Base-by-base conservation (phyloP, 2,797 vertebrate species). In the Gephyroberyx darwinii region DNA sequence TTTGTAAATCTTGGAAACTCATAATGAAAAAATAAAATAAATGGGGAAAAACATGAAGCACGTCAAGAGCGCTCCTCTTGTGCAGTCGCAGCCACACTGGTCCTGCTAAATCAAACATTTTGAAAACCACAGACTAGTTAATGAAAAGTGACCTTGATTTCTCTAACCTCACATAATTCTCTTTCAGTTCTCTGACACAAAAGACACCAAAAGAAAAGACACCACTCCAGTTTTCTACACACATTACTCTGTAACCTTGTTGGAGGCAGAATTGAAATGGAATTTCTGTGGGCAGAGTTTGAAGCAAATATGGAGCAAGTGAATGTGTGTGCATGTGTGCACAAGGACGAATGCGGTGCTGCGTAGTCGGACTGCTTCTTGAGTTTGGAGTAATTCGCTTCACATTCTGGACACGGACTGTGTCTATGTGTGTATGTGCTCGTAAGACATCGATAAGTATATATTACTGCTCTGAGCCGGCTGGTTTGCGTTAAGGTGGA, bases 111-210 rank as follows among this genome's bases (percentile, higher is more conserved):
- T 84, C n/a, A 30, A 80, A 77, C 55, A n/a, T 1, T 8, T 43
- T 75, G 39, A 84, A 81, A 74, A 37, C 66, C 43, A 6, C 53
- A 65, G 39, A 61, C 17, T 3, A 20, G n/a, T 75, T 71, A 83
- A 75, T 77, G 65, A 69, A 74, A 77, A 55, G 55, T 62, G 77
- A 84, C 86, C 85, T 83, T 84, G 75, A 74, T 50, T 84, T 60
- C 39, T 48, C 56, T 82, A 22, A 65, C 58, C 71, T 84, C 69
- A 69, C 4, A 41, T 74, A 74, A 78, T 75, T 85, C 26, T 26
- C 26, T 26, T 26, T 73, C 75, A 16, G 16, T 58, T 83, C 33
- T 20, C 0, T 52, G 54, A 74, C 66, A 79, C 72, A 82, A 80
- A 82, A 70, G 22, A 19, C 8, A 35, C n/a, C n/a, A n/a, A n/a